Evolutionary conservation across 1,140 invertebrate genomes (phyloP), one percentile per base, ranked within the genome.

Genomic region (Leguminivora glycinivorella): DNA sequence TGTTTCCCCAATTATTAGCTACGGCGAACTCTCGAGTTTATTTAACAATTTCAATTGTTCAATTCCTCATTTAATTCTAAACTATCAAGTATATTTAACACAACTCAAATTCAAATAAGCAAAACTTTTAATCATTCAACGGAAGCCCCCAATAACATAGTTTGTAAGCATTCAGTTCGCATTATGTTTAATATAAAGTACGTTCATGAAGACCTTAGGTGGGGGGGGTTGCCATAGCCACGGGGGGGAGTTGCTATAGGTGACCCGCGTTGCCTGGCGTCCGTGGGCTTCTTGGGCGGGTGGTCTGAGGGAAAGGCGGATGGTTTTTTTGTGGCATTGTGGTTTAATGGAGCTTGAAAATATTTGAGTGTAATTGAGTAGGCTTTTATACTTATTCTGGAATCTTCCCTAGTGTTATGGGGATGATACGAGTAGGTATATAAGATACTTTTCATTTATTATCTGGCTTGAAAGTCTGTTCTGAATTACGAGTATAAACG

Each of bases 201-300:
- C 76, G 77, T 79, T 87, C 83, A 85, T 85, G 83, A 87, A 87
- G 84, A 83, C 82, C 71, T 78, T 67, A 77, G 79, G 78, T 73
- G 79, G 78, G 78, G 72, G 76, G 74, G 70, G 85, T 90, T 83
- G 26, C 86, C 82, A 88, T 90, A 83, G 88, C 79, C 77, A 90
- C 86, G 78, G 81, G 74, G 81, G 74, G 63, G 69, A 73, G 88
- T 88, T 89, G 87, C 87, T 82, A 89, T 84, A 82, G 85, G 87
- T 82, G 80, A 86, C 74, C 75, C 69, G 10, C 79, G 83, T 88
- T 84, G 80, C 80, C 80, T 70, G 81, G 83, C 79, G 83, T 81
- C 77, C 80, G 76, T 12, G 26, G 34, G 25, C 26, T 31, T 63
- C 58, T 22, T n/a, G 1, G 26, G 14, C 47, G 14, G 22, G 4